Evolutionary conservation across 2,113 vertebrate genomes (phyloP), one percentile per base, ranked within the genome.

Genomic region (Anolis carolinensis): DNA sequence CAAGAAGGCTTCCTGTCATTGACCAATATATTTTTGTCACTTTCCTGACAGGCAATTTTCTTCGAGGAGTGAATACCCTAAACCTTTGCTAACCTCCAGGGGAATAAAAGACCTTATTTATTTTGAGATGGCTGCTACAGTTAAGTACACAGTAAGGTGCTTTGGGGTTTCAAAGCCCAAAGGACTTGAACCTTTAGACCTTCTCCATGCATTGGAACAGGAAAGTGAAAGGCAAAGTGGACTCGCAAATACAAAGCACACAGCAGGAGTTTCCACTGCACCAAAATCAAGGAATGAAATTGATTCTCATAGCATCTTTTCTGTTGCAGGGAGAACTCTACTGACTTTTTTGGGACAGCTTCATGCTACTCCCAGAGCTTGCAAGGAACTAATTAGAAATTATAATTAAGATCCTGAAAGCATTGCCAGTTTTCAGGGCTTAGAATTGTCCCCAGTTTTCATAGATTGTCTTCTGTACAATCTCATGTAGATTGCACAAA

Each of bases 1-100:
- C 59, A 68, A 76, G 72, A 52, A 76, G 2, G 30, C 39, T 34
- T 52, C 79, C 30, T 20, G 71, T 9, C 72, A 65, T 34, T 68
- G 32, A n/a, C 72, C 32, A 87, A 82, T 52, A 55, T 21, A 52
- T 20, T 39, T 82, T 75, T 52, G 59, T 21, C 23, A n/a, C 50
- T 34, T n/a, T 73, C 23, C 77, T 55, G 55, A 79, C 23, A 87
- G 76, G 23, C 18, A 62, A 55, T 80, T 88, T 88, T 23, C 27
- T 87, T 30, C 21, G 36, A 3, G 23, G 4, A 5, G 9, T 30
- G 5, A 18, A 27, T 27, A 2, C 59, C 18, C 50, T n/a, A 18
- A 52, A 65, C 21, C 20, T 52, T 55, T 67, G n/a, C 70, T 11
- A 21, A 7, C n/a, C 55, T n/a, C 65, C 4, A 36, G 36, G 67